These are phyloP conservation scores for Ligdia adustata DNA, from an alignment of 2,888 invertebrate genomes.

Conservation along the genomic window DNA sequence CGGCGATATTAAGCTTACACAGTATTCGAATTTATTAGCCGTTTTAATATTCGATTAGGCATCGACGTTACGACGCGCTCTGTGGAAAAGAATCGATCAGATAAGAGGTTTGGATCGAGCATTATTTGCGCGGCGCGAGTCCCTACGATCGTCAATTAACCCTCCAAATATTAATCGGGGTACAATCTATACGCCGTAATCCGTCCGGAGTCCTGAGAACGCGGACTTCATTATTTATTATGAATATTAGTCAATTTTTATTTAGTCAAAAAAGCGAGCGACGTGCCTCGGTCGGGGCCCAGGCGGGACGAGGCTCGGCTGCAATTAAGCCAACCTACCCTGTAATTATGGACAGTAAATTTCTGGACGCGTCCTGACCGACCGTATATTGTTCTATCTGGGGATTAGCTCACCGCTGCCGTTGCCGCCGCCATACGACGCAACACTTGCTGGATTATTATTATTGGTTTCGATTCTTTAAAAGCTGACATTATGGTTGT, in stretches of 20 bases:
- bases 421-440: conserved; percentile 17
- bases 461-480: conserved; percentile 23
- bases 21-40: conserved; percentile 1
- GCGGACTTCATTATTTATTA: conserved; percentile 83
- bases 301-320: conserved; percentile 78
- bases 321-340: conserved; percentile 93
- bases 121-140: conserved; percentile 23
- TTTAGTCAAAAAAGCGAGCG: conserved; percentile 80
- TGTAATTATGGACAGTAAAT: conserved; percentile 94
- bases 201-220: conserved; percentile 66
- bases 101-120: conserved; percentile 16
- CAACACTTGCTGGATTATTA: conserved; percentile 28
- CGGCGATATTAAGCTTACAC: conserved; percentile 14
- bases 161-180: conserved; percentile 67
- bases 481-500: no score
- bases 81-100: conserved; percentile 14
- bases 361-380: conserved; percentile 86
- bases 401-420: conserved; percentile 64
- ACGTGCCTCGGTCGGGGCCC: no score
- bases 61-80: conserved; percentile 7
- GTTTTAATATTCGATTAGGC: conserved; percentile 8
- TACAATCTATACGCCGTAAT: conserved; percentile 73
- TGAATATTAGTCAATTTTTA: conserved; percentile 85
- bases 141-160: conserved; percentile 55
- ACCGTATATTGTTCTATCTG: conserved; percentile 78